A percentile compares a stretch with the other conserved stretches of the same genome.
Evolutionary conservation across 30 jellyfish, hydroid and myxozoan genomes (phyloP).

Genomic region (Haliclystus octoradiatus): DNA sequence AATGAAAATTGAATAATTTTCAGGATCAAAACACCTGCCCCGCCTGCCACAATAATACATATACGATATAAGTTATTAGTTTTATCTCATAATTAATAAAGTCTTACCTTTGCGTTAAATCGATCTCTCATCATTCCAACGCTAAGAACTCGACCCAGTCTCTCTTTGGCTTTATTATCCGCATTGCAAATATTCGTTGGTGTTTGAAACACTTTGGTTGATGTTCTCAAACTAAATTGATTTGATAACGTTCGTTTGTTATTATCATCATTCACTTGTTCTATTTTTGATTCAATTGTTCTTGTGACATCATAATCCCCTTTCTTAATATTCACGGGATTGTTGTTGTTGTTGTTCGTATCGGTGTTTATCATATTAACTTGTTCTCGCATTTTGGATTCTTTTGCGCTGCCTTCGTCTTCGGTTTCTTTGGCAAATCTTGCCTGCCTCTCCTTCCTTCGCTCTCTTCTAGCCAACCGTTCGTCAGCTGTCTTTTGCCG

Average conservation of each 20-base stretch:
- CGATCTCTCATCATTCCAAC: slow-evolving; percentile 27
- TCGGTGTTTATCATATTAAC: too few relatives aligned
- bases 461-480: not conserved
- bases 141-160: slow-evolving; percentile 42
- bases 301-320: not conserved
- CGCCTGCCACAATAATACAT: not conserved
- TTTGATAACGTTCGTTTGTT: not conserved
- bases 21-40: too few relatives aligned
- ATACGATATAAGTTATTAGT: not conserved
- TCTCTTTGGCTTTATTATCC: slow-evolving; percentile 19
- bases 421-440: not conserved
- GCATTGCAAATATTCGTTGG: slow-evolving; percentile 3
- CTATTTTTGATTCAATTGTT: not conserved
- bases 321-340: not conserved
- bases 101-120: slow-evolving; percentile 22
- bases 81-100: not conserved
- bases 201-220: not conserved
- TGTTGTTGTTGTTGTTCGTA: not conserved
- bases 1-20: too few relatives aligned
- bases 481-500: slow-evolving; percentile 5
- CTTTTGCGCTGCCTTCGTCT: not conserved
- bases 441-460: not conserved
- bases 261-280: not conserved
- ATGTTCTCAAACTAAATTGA: not conserved
- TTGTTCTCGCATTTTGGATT: too few relatives aligned